Conservation (phyloP, 1,140 invertebrate genomes). For the Gyrodactylus salaris region DNA sequence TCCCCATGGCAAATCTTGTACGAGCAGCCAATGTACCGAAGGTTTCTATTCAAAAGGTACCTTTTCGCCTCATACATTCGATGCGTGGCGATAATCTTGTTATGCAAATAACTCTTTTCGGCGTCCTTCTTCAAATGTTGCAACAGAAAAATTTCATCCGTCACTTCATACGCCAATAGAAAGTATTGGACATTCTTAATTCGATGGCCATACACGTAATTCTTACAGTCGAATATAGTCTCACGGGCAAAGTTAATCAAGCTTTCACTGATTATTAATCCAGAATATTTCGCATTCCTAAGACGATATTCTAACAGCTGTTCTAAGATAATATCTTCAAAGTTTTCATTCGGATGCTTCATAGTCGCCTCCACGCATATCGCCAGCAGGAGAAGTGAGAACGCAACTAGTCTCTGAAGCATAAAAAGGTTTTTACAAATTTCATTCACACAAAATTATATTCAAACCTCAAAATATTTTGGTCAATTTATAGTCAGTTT, state of each 20-base stretch:
- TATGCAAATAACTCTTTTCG: not conserved
- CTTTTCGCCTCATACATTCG: not conserved
- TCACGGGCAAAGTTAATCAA: not conserved
- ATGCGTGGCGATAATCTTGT: not conserved
- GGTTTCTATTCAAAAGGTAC: not conserved
- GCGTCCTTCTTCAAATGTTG: not conserved
- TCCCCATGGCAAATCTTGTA: not conserved
- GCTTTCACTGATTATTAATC: not conserved
- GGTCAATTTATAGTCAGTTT: too few relatives aligned
- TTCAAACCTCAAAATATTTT: too few relatives aligned
- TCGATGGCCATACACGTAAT: not conserved
- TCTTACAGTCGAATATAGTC: not conserved
- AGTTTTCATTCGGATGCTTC: too few relatives aligned
- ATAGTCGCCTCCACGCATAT: too few relatives aligned
- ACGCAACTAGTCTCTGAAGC: too few relatives aligned
- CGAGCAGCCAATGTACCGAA: not conserved
- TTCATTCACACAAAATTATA: too few relatives aligned
- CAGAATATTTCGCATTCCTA: too few relatives aligned
- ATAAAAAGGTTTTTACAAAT: too few relatives aligned
- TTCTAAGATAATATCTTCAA: too few relatives aligned
- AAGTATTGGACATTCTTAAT: not conserved
- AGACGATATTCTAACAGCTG: too few relatives aligned
- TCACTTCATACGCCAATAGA: not conserved
- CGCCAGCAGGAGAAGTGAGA: too few relatives aligned
- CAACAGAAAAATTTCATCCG: not conserved